Percentiles rank a stretch among this genome's conserved stretches.
Conservation (phyloP, 2,797 vertebrate species). For the Sarcophilus harrisii region DNA sequence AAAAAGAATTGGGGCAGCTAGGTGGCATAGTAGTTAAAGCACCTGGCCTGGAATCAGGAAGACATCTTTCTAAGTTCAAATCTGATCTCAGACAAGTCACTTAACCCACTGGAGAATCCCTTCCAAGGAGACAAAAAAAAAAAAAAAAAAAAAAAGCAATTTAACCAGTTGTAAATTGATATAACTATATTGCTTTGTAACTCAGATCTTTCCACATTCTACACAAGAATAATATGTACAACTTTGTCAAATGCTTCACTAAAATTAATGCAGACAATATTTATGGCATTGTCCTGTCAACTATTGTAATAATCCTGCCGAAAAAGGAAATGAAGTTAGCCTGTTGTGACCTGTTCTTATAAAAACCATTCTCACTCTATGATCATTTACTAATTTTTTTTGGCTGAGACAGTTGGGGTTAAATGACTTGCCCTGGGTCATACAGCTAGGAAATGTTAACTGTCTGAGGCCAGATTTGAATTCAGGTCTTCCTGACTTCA, state of each 20-base stretch:
- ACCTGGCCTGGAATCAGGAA: not conserved
- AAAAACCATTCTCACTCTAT: not conserved
- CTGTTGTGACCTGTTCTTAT: not conserved
- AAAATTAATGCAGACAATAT: not conserved
- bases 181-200: not conserved
- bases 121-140: not conserved
- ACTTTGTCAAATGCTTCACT: not conserved
- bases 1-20: not conserved
- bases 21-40: not conserved
- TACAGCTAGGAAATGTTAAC: no score
- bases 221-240: not conserved
- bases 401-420: no score
- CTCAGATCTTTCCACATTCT: not conserved
- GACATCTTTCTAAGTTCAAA: not conserved
- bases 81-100: not conserved
- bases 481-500: no score
- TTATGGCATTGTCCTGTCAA: not conserved
- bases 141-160: not conserved
- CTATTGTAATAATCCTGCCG: not conserved
- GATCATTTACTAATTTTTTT: not conserved
- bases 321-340: not conserved
- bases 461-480: no score
- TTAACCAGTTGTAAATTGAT: not conserved
- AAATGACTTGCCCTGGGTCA: no score
- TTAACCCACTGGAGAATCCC: not conserved